Base-by-base conservation (phyloP, 2,888 invertebrate genomes). In the Drosophila rubida region DNA sequence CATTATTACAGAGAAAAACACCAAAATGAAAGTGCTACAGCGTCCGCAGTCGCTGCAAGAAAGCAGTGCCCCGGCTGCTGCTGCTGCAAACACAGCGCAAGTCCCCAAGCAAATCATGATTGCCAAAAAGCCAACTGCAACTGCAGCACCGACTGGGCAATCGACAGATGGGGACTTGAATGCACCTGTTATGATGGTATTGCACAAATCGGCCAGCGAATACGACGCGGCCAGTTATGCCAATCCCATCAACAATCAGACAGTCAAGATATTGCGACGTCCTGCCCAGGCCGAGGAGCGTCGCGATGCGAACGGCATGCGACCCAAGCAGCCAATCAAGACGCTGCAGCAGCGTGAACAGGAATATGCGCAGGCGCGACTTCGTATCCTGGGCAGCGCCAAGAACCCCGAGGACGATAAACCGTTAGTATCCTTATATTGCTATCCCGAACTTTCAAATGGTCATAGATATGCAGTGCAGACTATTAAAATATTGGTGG, bases 341-440 rank as follows among this genome's bases (percentile, higher is more conserved):
- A 95, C 96, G 44, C 92, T 96, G 45, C 95, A 96, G 92, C 96
- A 98, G 94, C 94, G 98, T 83, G 97, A 98, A 92, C 97, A 97
- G 89, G 98, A 97, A 89, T 98, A 98, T 90, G 97, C 97, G 11
- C 96, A 97, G 91, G 98, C 98, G 16, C 94, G 98, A 78, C 94
- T 97, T 75, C 94, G 98, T 90, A 98, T 98, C 92, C 93, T 98
- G 80, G 98, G 98, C 13, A 96, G 97, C 90, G 96, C 96, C 55
- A 94, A 94, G 81, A 96, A 95, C 91, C 95, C 96, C 0, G 96
- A 96, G 89, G 96, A 96, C 91, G 94, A 94, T 74, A 93, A 93
- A 82, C 94, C 95, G 91, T 92, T 75, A 86, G 90, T 85, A 68
- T 53, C 19, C 27, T 3, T n/a, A 14, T 30, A 16, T 30, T 7